phyloP scores from a whole-genome alignment of 2,888 invertebrate species.

The Perdita meconis region DNA sequence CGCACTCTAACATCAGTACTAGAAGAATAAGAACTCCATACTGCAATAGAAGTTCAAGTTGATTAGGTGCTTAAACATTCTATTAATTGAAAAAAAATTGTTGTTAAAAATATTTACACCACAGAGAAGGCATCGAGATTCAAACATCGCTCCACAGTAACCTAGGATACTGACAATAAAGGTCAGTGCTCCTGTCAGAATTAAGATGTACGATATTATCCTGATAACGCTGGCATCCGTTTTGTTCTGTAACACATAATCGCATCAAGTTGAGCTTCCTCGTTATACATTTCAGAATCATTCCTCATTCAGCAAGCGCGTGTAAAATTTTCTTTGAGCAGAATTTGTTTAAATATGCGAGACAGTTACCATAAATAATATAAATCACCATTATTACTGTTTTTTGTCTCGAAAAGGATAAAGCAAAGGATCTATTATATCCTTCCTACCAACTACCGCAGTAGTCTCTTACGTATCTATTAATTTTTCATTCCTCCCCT shows the following conservation, averaged over 20 bases:
- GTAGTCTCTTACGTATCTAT: too few relatives aligned
- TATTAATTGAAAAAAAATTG: neutral
- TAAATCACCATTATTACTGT: too few relatives aligned
- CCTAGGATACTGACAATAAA: conserved; percentile 90
- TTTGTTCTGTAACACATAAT: conserved; percentile 70
- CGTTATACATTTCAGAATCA: neutral
- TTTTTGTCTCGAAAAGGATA: too few relatives aligned
- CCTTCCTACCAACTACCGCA: too few relatives aligned
- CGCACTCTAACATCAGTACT: conserved; percentile 88
- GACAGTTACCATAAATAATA: too few relatives aligned
- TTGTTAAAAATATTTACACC: conserved; percentile 87
- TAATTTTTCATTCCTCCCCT: too few relatives aligned
- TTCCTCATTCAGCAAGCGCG: neutral
- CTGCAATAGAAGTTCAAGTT: conserved; percentile 83
- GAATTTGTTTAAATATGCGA: too few relatives aligned
- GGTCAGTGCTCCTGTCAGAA: conserved; percentile 89
- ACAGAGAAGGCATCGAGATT: conserved; percentile 88
- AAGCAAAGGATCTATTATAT: too few relatives aligned
- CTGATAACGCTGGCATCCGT: conserved; percentile 86
- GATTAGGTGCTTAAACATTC: neutral
- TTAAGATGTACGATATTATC: conserved; percentile 89
- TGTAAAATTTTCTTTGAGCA: too few relatives aligned
- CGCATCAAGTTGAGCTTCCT: neutral
- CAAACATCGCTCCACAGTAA: conserved; percentile 89
- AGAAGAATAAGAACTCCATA: conserved; percentile 89